Conservation (phyloP, 2,888 invertebrate genomes). For the Agrochola litura region DNA sequence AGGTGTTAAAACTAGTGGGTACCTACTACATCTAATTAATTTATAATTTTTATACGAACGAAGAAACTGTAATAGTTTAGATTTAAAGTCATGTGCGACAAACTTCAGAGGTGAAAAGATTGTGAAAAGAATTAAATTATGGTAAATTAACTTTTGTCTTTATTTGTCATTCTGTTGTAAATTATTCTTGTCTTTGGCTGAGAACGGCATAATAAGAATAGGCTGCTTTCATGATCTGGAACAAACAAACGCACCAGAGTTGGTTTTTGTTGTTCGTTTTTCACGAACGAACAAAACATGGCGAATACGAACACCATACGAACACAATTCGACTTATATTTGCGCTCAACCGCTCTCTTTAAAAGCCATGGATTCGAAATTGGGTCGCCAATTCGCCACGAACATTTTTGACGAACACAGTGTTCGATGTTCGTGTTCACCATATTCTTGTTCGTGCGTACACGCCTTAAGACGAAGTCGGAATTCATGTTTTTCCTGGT, state of each 20-base stretch:
- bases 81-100: constrained; percentile 72
- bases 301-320: too few relatives aligned
- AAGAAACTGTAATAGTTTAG: constrained; percentile 87
- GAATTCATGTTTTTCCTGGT: not conserved
- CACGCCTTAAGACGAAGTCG: not conserved
- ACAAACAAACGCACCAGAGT: constrained; percentile 59
- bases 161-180: constrained; percentile 1
- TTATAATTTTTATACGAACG: constrained; percentile 65
- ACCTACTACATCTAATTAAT: constrained; percentile 69
- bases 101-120: constrained; percentile 59
- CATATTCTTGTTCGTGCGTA: too few relatives aligned
- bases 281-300: too few relatives aligned
- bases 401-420: too few relatives aligned
- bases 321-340: too few relatives aligned
- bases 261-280: too few relatives aligned
- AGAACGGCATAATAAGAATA: constrained; percentile 69
- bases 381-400: too few relatives aligned
- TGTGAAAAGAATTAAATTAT: too few relatives aligned
- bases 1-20: constrained; percentile 51
- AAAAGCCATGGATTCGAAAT: too few relatives aligned
- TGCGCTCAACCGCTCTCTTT: too few relatives aligned
- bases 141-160: not conserved
- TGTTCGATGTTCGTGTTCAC: too few relatives aligned
- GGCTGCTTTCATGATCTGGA: constrained; percentile 83
- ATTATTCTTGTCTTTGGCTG: constrained; percentile 60